phyloP scores from a whole-genome alignment of 2,113 vertebrate species.

The Poeciliopsis prolifica region DNA sequence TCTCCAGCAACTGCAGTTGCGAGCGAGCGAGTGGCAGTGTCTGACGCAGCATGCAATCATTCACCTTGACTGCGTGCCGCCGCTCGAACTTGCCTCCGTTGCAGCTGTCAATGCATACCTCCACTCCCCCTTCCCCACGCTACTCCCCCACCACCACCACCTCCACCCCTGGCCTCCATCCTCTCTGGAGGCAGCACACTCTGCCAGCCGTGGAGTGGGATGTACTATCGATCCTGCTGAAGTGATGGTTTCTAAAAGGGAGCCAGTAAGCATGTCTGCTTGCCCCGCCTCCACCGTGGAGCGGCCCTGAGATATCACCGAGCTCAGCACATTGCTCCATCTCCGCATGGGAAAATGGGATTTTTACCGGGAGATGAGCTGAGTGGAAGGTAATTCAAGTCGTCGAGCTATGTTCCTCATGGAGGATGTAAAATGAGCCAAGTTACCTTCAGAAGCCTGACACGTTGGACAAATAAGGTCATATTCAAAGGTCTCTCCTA shows the following conservation, averaged over 20 bases:
- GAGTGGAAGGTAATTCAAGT: slow-evolving; percentile 80
- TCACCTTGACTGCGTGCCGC: slow-evolving; percentile 72
- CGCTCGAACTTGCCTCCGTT: slow-evolving; percentile 64
- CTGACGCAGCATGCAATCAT: slow-evolving; percentile 79
- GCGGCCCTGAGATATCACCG: slow-evolving; percentile 75
- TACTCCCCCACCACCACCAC: slow-evolving; percentile 3
- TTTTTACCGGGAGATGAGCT: slow-evolving; percentile 78
- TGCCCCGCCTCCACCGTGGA: slow-evolving; percentile 65
- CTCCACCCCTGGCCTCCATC: slow-evolving; percentile 17
- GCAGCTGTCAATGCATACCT: slow-evolving; percentile 59
- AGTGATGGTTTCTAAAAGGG: slow-evolving; percentile 79
- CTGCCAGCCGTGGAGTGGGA: slow-evolving; percentile 72
- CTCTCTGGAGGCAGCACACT: slow-evolving; percentile 56
- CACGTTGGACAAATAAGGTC: slow-evolving; percentile 67
- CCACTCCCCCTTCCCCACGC: background rate
- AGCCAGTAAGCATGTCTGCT: slow-evolving; percentile 77
- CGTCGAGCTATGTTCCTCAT: slow-evolving; percentile 60
- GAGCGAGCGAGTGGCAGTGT: slow-evolving; percentile 51
- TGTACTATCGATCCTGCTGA: slow-evolving; percentile 78
- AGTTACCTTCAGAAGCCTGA: slow-evolving; percentile 74
- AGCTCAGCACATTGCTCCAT: slow-evolving; percentile 80
- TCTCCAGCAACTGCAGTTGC: slow-evolving; percentile 63
- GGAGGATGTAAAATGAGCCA: slow-evolving; percentile 76
- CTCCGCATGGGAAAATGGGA: slow-evolving; percentile 77
- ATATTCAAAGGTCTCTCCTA: slow-evolving; percentile 48